These are phyloP conservation scores for Eilema griseolum DNA, from an alignment of 2,888 invertebrate species.

Conservation along the genomic window DNA sequence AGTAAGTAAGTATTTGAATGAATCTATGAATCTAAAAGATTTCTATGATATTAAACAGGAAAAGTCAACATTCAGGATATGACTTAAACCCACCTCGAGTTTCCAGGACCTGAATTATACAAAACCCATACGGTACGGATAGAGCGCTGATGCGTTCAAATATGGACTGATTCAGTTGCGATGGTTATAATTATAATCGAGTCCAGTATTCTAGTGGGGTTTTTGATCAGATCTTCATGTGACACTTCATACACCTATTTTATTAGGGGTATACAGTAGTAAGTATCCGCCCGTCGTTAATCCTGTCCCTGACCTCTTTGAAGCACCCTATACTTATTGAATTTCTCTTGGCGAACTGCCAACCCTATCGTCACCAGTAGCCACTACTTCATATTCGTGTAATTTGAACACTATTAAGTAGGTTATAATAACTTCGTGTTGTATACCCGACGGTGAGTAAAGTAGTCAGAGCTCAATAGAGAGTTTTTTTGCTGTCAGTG, in stretches of 20 bases:
- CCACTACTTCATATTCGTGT: background rate
- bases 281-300: background rate
- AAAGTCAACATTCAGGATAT: background rate
- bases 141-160: no score
- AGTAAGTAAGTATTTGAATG: slow-evolving; percentile 16
- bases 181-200: no score
- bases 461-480: no score
- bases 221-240: no score
- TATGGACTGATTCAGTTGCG: no score
- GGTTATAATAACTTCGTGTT: no score
- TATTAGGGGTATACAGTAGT: background rate
- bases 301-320: background rate
- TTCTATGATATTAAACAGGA: background rate
- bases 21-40: slow-evolving; percentile 7
- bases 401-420: background rate
- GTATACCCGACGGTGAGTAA: no score
- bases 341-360: background rate
- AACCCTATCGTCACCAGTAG: no score
- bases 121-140: background rate
- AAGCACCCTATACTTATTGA: background rate
- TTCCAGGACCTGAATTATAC: background rate
- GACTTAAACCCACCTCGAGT: background rate
- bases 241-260: background rate
- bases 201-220: no score
- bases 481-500: no score